phyloP scores from a whole-genome alignment of 2,888 invertebrate genomes.

The Rhagonycha fulva region DNA sequence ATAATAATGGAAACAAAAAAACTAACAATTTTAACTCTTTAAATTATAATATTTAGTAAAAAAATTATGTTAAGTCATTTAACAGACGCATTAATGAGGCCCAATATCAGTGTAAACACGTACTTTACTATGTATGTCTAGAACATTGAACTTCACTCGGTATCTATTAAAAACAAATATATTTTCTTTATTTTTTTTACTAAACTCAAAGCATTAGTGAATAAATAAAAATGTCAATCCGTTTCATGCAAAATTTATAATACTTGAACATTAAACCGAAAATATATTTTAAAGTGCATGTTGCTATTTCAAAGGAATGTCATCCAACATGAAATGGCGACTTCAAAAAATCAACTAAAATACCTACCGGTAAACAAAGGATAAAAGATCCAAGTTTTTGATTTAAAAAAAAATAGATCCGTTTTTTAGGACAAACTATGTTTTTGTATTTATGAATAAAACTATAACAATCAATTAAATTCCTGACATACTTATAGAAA shows the following conservation, averaged over 20 bases:
- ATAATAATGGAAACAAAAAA: no score
- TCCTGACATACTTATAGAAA: not conserved
- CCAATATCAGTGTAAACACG: not conserved
- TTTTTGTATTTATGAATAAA: not conserved
- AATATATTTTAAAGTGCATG: not conserved
- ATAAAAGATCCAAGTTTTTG: not conserved
- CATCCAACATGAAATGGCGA: not conserved
- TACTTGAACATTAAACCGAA: not conserved
- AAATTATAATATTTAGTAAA: not conserved
- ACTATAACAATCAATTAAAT: not conserved
- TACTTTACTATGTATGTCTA: not conserved
- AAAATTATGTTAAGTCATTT: not conserved
- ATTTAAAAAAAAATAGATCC: not conserved
- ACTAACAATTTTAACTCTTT: no score
- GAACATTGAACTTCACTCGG: not conserved
- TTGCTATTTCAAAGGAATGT: not conserved
- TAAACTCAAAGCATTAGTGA: not conserved
- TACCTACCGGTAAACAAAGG: not conserved
- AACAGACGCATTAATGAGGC: not conserved
- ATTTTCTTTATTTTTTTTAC: not conserved
- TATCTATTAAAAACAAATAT: not conserved
- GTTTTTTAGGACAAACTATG: not conserved
- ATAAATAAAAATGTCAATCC: not conserved
- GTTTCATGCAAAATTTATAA: not conserved
- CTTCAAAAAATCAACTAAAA: not conserved